Conservation (phyloP, 2,797 vertebrate species). For the Gymnoscopelus microlampas region DNA sequence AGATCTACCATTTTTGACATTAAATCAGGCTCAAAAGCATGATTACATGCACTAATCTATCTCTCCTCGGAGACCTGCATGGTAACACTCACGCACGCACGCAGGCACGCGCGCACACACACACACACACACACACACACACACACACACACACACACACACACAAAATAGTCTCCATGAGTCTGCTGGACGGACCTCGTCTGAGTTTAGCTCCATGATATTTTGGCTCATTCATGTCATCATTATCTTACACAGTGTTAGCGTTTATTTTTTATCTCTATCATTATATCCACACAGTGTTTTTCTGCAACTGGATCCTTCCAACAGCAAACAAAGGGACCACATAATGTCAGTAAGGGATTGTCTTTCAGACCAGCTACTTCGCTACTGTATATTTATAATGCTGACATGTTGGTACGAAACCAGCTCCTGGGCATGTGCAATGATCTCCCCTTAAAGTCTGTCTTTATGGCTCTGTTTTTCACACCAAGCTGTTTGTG, state of each 20-base stretch:
- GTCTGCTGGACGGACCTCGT: conserved; percentile 14
- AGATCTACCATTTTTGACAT: no score
- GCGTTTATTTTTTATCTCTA: conserved; percentile 57
- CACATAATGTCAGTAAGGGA: conserved; percentile 58
- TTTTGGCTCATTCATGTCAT: conserved; percentile 47
- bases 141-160: conserved; percentile 9
- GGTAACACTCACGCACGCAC: conserved; percentile 7
- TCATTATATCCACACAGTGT: conserved; percentile 50
- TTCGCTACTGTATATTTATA: conserved; percentile 39
- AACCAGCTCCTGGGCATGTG: conserved; percentile 31
- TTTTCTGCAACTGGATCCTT: conserved; percentile 60
- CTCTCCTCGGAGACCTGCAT: conserved; percentile 37
- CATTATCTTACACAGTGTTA: conserved; percentile 32
- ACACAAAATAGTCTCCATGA: not conserved
- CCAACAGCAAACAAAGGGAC: conserved; percentile 57
- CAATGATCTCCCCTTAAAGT: not conserved
- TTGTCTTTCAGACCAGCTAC: conserved; percentile 46
- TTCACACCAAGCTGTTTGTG: not conserved
- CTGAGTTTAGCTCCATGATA: conserved; percentile 17
- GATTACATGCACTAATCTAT: conserved; percentile 35
- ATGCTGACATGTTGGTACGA: conserved; percentile 24
- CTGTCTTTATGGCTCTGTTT: not conserved
- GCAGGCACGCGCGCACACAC: conserved; percentile 4
- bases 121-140: conserved; percentile 18
- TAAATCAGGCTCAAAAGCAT: conserved; percentile 31